Conservation (phyloP, 2,797 vertebrate species). For the Chelonia mydas region DNA sequence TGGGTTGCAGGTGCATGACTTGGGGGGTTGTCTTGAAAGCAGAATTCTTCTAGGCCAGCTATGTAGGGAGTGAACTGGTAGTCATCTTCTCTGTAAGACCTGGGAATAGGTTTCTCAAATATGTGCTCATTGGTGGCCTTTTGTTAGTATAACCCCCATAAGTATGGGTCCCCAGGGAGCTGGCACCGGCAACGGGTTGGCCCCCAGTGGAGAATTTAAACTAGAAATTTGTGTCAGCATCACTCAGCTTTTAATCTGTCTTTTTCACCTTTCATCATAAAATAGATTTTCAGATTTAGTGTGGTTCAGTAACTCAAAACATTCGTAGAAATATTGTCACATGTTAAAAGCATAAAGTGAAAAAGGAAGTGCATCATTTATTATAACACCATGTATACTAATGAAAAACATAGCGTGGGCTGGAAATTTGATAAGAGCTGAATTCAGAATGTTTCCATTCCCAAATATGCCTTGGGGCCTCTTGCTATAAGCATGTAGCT, state of each 20-base stretch:
- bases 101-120: neutral
- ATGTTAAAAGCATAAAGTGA: conserved; percentile 57
- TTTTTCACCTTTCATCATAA: neutral
- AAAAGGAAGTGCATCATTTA: conserved; percentile 70
- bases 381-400: conserved; percentile 64
- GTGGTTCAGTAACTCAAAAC: conserved; percentile 44
- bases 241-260: neutral
- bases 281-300: conserved; percentile 13
- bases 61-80: neutral
- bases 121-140: neutral
- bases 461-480: conserved; percentile 51
- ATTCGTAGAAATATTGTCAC: conserved; percentile 54
- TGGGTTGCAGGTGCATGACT: neutral
- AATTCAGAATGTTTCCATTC: conserved; percentile 62
- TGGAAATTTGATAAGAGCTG: conserved; percentile 68
- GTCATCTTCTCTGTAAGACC: neutral
- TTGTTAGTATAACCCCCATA: neutral
- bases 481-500: conserved; percentile 54
- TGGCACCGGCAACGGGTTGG: neutral
- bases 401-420: conserved; percentile 67
- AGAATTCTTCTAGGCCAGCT: neutral
- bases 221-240: neutral
- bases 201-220: neutral
- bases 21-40: neutral
- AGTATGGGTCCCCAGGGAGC: neutral